Evolutionary conservation across 2,888 invertebrate species (phyloP).

Genomic region (Auanema freiburgensis): DNA sequence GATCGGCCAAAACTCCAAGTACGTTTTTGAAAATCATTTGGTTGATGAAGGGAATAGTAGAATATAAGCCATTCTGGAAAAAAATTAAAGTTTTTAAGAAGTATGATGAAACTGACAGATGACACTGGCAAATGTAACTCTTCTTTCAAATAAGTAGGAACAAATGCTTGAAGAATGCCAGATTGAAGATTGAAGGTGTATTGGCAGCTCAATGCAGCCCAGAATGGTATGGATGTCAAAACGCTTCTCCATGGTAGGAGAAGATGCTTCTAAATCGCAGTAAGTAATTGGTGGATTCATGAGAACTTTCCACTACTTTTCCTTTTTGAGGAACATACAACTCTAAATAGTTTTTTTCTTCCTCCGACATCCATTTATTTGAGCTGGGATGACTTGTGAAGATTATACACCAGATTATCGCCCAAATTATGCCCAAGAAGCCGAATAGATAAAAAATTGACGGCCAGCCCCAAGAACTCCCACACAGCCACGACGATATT

Average conservation of each 20-base stretch:
- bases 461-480: constrained; percentile 46
- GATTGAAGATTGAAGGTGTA: constrained; percentile 19
- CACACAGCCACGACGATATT: constrained; percentile 38
- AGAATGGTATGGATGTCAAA: constrained; percentile 10
- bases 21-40: constrained; percentile 39
- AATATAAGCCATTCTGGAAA: constrained; percentile 43
- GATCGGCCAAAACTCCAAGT: constrained; percentile 29
- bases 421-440: constrained; percentile 14
- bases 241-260: constrained; percentile 14
- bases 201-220: constrained; percentile 19
- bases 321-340: constrained; percentile 11
- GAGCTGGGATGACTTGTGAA: constrained; percentile 33
- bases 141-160: constrained; percentile 26
- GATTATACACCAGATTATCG: constrained; percentile 24
- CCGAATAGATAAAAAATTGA: constrained; percentile 53
- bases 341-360: constrained; percentile 33
- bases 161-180: constrained; percentile 20
- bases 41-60: constrained; percentile 38
- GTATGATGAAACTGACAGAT: constrained; percentile 2
- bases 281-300: not conserved
- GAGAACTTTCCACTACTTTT: constrained; percentile 6
- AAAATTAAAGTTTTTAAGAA: not conserved
- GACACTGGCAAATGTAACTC: constrained; percentile 15
- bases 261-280: not conserved
- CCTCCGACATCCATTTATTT: constrained; percentile 33